phyloP scores from a whole-genome alignment of 2,888 invertebrate genomes.

The Drosophila austrosaltans region DNA sequence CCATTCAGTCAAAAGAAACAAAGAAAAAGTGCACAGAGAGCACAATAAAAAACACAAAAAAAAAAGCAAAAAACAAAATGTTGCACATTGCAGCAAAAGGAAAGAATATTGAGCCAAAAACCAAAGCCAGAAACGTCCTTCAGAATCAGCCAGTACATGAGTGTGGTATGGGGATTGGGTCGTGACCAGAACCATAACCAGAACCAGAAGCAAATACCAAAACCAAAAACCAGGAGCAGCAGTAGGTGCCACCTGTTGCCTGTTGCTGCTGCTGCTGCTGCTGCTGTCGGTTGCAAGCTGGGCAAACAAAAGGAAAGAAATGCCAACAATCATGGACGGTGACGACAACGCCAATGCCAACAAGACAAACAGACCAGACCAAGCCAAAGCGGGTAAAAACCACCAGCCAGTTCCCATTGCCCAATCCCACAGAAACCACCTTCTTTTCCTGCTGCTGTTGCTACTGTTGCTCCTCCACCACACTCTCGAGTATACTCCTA shows the following conservation, averaged over 20 bases:
- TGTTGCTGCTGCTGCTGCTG: slow-evolving; percentile 4
- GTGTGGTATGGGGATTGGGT: slow-evolving; percentile 14
- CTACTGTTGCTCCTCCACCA: background rate
- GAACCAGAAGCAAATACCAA: slow-evolving; percentile 11
- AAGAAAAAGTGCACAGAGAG: slow-evolving; percentile 4
- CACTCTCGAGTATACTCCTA: background rate
- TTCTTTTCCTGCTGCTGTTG: no score
- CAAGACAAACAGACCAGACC: slow-evolving; percentile 57
- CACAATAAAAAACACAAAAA: no score
- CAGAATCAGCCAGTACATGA: slow-evolving; percentile 34
- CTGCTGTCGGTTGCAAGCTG: slow-evolving; percentile 24
- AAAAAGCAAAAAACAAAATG: slow-evolving; percentile 45
- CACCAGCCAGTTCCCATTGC: background rate
- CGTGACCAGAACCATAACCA: slow-evolving; percentile 10
- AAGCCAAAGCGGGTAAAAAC: slow-evolving; percentile 30
- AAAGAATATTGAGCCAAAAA: slow-evolving; percentile 50
- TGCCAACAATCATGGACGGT: slow-evolving; percentile 39
- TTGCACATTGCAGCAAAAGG: slow-evolving; percentile 56
- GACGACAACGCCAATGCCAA: slow-evolving; percentile 16
- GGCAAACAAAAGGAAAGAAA: slow-evolving; percentile 58
- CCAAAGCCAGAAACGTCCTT: slow-evolving; percentile 63
- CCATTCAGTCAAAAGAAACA: slow-evolving; percentile 22
- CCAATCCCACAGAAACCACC: background rate
- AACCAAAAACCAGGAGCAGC: slow-evolving; percentile 35
- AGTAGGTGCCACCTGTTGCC: slow-evolving; percentile 69